Evolutionary conservation across 2,888 invertebrate species (phyloP), one percentile per base, ranked within the genome.

Genomic region (Amphipoea oculea): DNA sequence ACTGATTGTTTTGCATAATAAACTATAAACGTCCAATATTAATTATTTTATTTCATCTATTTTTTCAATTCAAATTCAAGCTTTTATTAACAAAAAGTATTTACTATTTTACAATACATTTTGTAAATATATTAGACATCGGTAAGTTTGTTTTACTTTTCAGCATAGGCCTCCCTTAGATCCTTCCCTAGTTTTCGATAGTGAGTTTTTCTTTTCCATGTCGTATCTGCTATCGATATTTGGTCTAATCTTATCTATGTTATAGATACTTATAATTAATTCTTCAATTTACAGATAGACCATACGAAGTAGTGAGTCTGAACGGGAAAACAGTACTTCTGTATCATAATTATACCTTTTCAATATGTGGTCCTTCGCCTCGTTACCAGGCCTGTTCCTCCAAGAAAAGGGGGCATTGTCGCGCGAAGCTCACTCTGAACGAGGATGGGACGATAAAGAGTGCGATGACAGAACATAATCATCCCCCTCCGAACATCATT

Each of bases 391-490:
- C 84, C 40, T 91, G 91, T 67, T 91, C 91, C 0, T 91, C 91
- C 0, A 89, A 81, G 54, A 89, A 81, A 69, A 0, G 48, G 0
- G 72, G 67, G 29, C 68, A 75, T 1, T 93, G 93, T 71, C 77
- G 74, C 1, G 92, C 93, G 6, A 88, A 79, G 29, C 78, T 93
- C n/a, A 86, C 51, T 6, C 63, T 93, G 0, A 84, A 90, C 42
- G 40, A n/a, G 0, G 45, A 83, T 42, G 91, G 92, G 0, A 69
- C 71, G 2, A 78, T 93, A 17, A 67, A 85, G 23, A 40, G 3
- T n/a, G 86, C 85, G 1, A 14, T 54, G 1, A 81, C 80, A 0
- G 57, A 60, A 60, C 57, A 60, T n/a, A 60, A 60, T 60, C 57
- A 60, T 3, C 57, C 57, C 4, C 57, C 57, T n/a, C 57, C 57